Conservation (phyloP, 2,797 vertebrate species). For the Myotis vivesi region DNA sequence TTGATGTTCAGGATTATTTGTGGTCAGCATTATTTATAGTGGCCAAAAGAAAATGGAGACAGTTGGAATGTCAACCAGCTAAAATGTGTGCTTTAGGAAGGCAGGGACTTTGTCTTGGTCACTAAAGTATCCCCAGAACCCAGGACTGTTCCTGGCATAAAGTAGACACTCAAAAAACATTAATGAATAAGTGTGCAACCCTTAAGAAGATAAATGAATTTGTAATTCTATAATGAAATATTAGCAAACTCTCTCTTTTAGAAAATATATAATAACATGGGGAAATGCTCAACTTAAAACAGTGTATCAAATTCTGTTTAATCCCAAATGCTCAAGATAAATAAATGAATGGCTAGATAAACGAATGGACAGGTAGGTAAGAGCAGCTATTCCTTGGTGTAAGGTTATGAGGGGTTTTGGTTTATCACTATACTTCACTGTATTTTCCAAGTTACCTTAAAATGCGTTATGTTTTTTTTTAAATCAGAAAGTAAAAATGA, state of each 20-base stretch:
- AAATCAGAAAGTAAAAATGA: not conserved
- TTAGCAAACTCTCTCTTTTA: not conserved
- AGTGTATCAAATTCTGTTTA: not conserved
- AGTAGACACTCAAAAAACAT: not conserved
- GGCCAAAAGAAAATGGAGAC: not conserved
- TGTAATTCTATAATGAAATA: not conserved
- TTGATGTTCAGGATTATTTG: not conserved
- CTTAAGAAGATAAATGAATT: constrained; percentile 8
- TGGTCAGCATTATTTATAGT: not conserved
- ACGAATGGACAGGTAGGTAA: not conserved
- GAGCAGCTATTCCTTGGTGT: not conserved
- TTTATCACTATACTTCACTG: not conserved
- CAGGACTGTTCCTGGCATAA: no score
- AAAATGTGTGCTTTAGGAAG: not conserved
- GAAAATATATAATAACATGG: not conserved
- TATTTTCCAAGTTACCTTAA: not conserved
- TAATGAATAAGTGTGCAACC: not conserved
- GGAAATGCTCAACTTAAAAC: not conserved
- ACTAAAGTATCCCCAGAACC: not conserved
- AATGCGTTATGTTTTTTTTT: not conserved
- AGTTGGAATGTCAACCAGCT: not conserved
- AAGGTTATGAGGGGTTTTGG: not conserved
- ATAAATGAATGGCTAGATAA: not conserved
- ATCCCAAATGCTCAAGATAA: not conserved
- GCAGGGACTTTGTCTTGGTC: not conserved